Conservation (phyloP, 2,113 vertebrate species). For the Asarcornis scutulata region DNA sequence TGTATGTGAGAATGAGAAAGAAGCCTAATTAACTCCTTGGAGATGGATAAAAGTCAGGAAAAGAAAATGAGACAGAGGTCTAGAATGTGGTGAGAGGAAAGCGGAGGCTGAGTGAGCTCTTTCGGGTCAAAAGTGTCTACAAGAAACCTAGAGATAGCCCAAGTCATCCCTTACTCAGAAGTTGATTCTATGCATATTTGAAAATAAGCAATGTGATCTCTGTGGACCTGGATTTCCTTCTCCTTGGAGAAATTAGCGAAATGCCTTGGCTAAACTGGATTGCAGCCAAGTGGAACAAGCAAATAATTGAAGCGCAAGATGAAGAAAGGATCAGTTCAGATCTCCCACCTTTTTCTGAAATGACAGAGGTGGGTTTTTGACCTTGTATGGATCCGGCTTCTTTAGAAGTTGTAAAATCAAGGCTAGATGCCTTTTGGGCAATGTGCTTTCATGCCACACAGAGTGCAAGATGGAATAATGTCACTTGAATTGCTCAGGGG, state of each 20-base stretch:
- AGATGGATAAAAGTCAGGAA: not conserved
- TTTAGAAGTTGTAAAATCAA: slow-evolving; percentile 8
- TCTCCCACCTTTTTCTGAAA: not conserved
- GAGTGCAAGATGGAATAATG: not conserved
- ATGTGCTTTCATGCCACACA: not conserved
- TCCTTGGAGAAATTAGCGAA: not conserved
- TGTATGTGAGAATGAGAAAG: not conserved
- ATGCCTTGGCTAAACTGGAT: not conserved
- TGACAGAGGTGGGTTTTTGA: not conserved
- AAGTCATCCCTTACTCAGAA: not conserved
- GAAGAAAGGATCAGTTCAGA: not conserved
- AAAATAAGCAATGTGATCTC: not conserved
- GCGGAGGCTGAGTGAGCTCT: not conserved
- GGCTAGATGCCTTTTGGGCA: not conserved
- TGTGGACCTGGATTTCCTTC: not conserved
- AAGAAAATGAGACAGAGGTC: not conserved
- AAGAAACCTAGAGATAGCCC: not conserved
- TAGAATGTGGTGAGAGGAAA: not conserved
- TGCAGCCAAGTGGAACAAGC: not conserved
- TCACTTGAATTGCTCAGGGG: not conserved
- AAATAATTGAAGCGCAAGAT: not conserved
- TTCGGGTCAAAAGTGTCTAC: not conserved
- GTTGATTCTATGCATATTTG: not conserved
- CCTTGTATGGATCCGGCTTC: not conserved
- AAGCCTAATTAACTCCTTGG: not conserved